Base-by-base conservation (phyloP, 2,797 vertebrate species). In the Discoglossus pictus region DNA sequence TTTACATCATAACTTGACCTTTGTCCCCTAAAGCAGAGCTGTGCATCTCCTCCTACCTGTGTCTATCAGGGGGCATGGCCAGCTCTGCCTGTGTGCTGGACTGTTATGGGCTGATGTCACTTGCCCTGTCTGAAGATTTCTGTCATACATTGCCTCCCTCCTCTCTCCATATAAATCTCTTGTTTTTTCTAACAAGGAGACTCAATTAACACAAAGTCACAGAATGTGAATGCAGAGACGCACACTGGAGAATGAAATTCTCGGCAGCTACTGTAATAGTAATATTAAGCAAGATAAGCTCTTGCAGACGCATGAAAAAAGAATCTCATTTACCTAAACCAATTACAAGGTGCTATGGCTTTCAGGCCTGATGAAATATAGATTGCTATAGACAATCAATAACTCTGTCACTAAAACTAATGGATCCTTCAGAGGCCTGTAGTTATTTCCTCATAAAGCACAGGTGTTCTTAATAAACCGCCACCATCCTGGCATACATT, bases 401-500 rank as follows among this genome's bases (percentile, higher is more conserved):
- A 71, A 65, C 52, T 59, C 44, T 71, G 68, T 58, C 68, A 71
- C 46, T 59, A 65, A 71, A 71, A 71, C 61, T 44, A 71, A 71
- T 71, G 68, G 68, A 65, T 71, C 61, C 53, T 64, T 71, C 61
- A 65, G 54, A 71, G 46, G 18, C 44, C 27, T 59, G 53, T 53
- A 52, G 53, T 71, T 71, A 71, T 71, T 71, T 71, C 36, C 68
- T 71, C 68, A 71, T 65, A 71, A 71, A 64, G 61, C 68, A 71
- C 68, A 71, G 68, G 61, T 64, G 68, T 64, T 71, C 53, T 64
- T 71, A 71, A 71, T 71, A 71, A 71, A 65, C 18, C 68, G 2
- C 25, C 36, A 40, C 53, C 20, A 38, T 43, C n/a, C 52, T 63
- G 35, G 52, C 42, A 48, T 42, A n/a, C 35, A 27, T 42, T 43